Percentiles rank a stretch among this genome's conserved stretches.
Conservation (phyloP, 2,797 vertebrate species). For the Micropoecilia bifurca region DNA sequence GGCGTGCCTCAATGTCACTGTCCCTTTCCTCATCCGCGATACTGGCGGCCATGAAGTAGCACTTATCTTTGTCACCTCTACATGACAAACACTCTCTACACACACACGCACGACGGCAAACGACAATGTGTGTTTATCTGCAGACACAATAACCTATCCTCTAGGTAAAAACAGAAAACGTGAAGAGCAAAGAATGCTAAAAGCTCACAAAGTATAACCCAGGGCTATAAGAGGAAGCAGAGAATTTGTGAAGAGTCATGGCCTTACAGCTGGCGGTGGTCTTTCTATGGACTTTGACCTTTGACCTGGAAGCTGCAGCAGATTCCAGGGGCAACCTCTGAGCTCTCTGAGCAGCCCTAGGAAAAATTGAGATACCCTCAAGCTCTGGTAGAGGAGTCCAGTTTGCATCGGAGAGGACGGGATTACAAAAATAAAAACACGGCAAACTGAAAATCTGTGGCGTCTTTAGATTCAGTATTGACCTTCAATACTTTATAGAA, state of each 20-base stretch:
- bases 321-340: background rate
- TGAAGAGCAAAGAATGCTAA: conserved; percentile 10
- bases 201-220: background rate
- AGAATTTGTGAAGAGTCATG: background rate
- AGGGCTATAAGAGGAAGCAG: background rate
- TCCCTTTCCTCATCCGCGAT: conserved; percentile 53
- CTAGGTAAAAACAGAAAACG: conserved; percentile 6
- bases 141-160: conserved; percentile 35
- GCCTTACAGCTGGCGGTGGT: background rate
- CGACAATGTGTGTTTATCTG: conserved; percentile 25
- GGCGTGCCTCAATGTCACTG: conserved; percentile 42
- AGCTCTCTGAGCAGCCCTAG: background rate
- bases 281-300: background rate
- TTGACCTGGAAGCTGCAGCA: background rate
- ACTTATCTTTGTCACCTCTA: conserved; percentile 50
- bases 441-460: background rate
- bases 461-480: background rate
- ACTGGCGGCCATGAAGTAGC: conserved; percentile 44
- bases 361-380: background rate
- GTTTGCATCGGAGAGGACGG: background rate
- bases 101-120: background rate
- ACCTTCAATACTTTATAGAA: background rate
- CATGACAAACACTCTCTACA: conserved; percentile 22
- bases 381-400: background rate
- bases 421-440: background rate